Percentiles rank a stretch among this genome's conserved stretches.
These are phyloP conservation scores for Nothoprocta pentlandii DNA, from an alignment of 2,113 vertebrate genomes.

Conservation along the genomic window DNA sequence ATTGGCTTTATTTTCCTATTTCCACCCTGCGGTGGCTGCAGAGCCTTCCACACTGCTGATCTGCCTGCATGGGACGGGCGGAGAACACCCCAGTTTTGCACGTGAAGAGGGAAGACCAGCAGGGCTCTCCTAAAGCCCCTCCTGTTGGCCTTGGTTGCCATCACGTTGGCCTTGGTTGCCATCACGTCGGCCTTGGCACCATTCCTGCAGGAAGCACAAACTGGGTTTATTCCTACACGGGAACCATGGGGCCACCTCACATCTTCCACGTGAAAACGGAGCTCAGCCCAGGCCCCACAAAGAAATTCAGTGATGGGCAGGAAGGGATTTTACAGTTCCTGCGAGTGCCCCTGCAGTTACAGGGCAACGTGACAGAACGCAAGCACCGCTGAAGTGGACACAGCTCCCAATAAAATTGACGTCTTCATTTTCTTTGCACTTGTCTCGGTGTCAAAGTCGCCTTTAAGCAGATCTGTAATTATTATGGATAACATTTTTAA, in stretches of 20 bases:
- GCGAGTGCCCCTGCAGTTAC: not conserved
- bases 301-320: not conserved
- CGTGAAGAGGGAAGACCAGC: not conserved
- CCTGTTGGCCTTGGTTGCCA: not conserved
- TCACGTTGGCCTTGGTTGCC: not conserved
- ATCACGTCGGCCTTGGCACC: not conserved
- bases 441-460: not conserved
- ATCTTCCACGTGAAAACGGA: not conserved
- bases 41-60: not conserved
- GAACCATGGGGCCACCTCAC: not conserved
- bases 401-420: not conserved
- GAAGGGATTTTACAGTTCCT: not conserved
- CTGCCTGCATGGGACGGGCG: not conserved
- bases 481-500: not conserved
- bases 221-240: not conserved
- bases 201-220: not conserved
- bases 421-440: not conserved
- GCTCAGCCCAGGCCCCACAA: not conserved
- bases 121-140: not conserved
- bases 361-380: not conserved
- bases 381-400: not conserved
- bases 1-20: not conserved
- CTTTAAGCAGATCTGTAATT: not conserved
- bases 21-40: not conserved
- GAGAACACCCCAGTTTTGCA: not conserved